phyloP scores from a whole-genome alignment of 1,140 invertebrate genomes.

The Dolichoris vasculosae region DNA sequence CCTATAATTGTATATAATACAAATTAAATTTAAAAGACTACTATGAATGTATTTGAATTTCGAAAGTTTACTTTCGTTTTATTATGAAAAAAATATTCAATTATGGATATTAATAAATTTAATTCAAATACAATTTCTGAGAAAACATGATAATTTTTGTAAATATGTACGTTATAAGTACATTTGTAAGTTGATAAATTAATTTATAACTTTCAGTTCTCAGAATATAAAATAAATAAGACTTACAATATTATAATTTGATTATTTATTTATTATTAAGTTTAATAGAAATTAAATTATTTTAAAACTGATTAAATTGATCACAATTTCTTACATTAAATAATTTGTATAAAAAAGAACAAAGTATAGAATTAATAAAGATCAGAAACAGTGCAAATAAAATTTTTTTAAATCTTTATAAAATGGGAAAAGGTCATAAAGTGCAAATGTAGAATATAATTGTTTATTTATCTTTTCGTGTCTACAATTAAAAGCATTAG shows the following conservation, averaged over 20 bases:
- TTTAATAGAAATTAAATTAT: slow-evolving; percentile 33
- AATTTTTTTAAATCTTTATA: slow-evolving; percentile 25
- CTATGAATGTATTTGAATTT: neutral
- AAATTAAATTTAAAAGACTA: slow-evolving; percentile 11
- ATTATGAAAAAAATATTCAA: neutral
- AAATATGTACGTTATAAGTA: slow-evolving; percentile 21
- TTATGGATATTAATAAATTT: neutral
- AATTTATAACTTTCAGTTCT: slow-evolving; percentile 30
- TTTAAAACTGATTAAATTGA: neutral
- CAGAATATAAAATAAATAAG: slow-evolving; percentile 46
- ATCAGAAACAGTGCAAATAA: neutral
- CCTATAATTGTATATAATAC: slow-evolving; percentile 4
- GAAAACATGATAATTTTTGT: neutral
- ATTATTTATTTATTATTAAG: slow-evolving; percentile 5
- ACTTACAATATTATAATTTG: slow-evolving; percentile 31
- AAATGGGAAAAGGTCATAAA: slow-evolving; percentile 13
- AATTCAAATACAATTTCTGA: slow-evolving; percentile 3
- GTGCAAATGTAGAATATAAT: slow-evolving; percentile 53
- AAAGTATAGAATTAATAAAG: no score
- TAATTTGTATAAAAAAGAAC: neutral
- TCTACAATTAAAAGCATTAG: slow-evolving; percentile 49
- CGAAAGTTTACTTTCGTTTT: neutral
- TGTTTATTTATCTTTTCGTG: slow-evolving; percentile 52
- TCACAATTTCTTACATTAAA: neutral
- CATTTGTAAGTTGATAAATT: slow-evolving; percentile 23